Conservation (phyloP, 2,113 vertebrate species). For the Dromas ardeola region DNA sequence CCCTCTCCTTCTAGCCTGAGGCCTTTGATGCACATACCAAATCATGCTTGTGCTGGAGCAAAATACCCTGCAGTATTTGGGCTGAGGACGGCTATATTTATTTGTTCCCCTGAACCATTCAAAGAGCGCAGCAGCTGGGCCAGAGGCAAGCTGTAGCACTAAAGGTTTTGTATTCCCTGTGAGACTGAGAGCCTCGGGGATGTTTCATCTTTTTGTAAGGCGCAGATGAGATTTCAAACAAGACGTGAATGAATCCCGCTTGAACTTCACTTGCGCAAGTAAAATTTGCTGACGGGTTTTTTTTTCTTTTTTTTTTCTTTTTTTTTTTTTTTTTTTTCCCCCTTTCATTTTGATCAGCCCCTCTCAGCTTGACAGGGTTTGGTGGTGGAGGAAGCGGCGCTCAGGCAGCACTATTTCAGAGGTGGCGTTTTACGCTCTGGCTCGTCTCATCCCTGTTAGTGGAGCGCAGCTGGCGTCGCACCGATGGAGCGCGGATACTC, state of each 20-base stretch:
- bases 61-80: not conserved
- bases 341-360: slow-evolving; percentile 5
- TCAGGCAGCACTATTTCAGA: not conserved
- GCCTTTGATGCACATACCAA: not conserved
- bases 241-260: not conserved
- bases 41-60: not conserved
- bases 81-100: not conserved
- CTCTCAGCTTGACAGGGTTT: not conserved
- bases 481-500: rapidly evolving
- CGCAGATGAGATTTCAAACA: slow-evolving; percentile 46
- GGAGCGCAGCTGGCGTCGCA: not conserved
- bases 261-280: not conserved
- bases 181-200: not conserved
- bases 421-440: not conserved
- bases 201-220: slow-evolving; percentile 20
- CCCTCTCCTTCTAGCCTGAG: not conserved
- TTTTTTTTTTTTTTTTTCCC: not conserved
- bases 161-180: not conserved
- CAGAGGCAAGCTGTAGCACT: not conserved
- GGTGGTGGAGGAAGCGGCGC: not conserved
- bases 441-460: not conserved
- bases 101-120: not conserved
- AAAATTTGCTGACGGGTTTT: slow-evolving; percentile 11
- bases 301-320: not conserved
- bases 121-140: slow-evolving; percentile 27